A percentile compares a stretch with the other conserved stretches of the same genome.
These are phyloP conservation scores for Numida meleagris DNA, from an alignment of 2,113 vertebrate genomes.

Conservation along the genomic window DNA sequence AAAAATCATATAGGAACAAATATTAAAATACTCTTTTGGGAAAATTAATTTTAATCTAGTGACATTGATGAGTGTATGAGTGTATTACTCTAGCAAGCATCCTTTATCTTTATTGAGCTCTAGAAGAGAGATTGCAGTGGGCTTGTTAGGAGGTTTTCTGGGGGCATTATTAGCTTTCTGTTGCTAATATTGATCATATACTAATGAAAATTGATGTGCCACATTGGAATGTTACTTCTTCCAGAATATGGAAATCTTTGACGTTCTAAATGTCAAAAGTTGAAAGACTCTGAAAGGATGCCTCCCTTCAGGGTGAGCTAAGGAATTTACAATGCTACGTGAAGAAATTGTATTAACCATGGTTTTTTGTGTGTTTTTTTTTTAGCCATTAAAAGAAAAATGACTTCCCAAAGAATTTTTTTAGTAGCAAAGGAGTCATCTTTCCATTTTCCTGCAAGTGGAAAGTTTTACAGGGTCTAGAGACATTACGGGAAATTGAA, in stretches of 20 bases:
- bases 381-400: background rate
- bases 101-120: background rate
- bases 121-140: background rate
- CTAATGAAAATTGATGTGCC: background rate
- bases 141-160: background rate
- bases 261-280: background rate
- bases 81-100: background rate
- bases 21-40: background rate
- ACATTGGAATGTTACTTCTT: background rate
- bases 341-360: background rate
- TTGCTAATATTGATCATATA: background rate
- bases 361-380: background rate
- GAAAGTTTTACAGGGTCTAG: background rate
- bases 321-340: background rate
- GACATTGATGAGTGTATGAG: background rate
- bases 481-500: background rate
- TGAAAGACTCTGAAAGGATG: background rate
- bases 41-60: background rate
- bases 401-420: background rate
- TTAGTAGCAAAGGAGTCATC: background rate
- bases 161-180: background rate
- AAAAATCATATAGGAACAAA: background rate
- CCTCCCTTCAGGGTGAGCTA: background rate
- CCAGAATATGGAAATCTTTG: background rate
- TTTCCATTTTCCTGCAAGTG: background rate